Base-by-base conservation (phyloP, 2,113 vertebrate genomes). In the Anoura caudifer region DNA sequence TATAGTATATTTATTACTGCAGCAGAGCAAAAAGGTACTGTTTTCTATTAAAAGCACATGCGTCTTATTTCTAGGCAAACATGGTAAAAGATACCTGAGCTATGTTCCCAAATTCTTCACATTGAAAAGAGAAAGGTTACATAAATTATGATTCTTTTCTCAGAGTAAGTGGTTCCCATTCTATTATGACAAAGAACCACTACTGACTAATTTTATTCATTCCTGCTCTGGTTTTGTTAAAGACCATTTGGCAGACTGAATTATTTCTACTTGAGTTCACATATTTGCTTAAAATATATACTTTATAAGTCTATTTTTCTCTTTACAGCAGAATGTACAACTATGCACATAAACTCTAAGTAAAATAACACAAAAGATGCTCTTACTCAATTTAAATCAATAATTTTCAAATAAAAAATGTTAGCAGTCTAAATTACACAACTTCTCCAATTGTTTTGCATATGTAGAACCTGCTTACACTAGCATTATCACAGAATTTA, bases 101-200 rank as follows among this genome's bases (percentile, higher is more conserved):
- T 2, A 0, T 96, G 82, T 97, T 97, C 88, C 95, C 97, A 97
- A 94, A 93, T 97, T 98, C 94, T 98, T 97, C 94, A 95, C 92
- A 90, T 41, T 95, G 17, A 97, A 98, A 96, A 97, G 91, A 98
- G 85, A 98, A 97, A 97, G 73, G 92, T 97, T 98, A 97, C 84
- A 97, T 97, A 97, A 97, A 97, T 96, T 95, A 94, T 80, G 36
- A 84, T 41, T 43, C 11, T 82, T 79, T 63, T 93, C 94, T 97
- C 90, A 95, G 54, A 98, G 36, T 97, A 97, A 98, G 97, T 96
- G 95, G 95, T 97, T 98, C 90, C 59, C 33, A 73, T 98, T 54
- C 0, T 92, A 90, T 87, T 70, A 38, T 59, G 52, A 84, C 36
- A 95, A 94, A 97, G 97, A 98, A 95, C 65, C 47, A 87, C 43